Conservation (phyloP, 2,888 invertebrate species). For the Rhogogaster chlorosoma region DNA sequence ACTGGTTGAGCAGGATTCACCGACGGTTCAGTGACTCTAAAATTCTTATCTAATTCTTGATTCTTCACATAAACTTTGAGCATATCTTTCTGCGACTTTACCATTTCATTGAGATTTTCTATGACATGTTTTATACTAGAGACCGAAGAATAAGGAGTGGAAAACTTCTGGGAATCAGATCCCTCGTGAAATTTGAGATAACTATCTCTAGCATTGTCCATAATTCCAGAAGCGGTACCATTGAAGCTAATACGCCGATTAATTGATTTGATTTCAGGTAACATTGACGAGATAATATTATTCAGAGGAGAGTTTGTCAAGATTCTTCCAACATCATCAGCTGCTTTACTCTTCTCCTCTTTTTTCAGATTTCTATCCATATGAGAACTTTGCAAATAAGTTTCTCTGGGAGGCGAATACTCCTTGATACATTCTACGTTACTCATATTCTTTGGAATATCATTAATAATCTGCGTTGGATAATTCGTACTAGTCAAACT, state of each 20-base stretch:
- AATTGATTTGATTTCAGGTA: constrained; percentile 22
- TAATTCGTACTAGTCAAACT: not conserved
- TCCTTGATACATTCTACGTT: not conserved
- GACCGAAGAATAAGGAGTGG: constrained; percentile 26
- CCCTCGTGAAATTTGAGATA: not conserved
- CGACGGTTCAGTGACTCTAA: not conserved
- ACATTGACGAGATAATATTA: constrained; percentile 39
- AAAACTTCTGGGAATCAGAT: not conserved
- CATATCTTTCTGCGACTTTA: constrained; percentile 12
- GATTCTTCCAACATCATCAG: not conserved
- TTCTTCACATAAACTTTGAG: constrained; percentile 20
- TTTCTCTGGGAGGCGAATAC: not conserved
- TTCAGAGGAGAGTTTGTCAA: constrained; percentile 8
- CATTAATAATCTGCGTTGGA: not conserved
- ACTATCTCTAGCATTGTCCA: not conserved
- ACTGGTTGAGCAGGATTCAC: not conserved
- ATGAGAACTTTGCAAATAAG: not conserved
- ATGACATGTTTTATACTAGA: constrained; percentile 33
- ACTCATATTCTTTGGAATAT: not conserved
- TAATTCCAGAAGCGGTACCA: not conserved
- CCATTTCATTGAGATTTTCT: constrained; percentile 41
- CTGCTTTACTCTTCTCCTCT: not conserved
- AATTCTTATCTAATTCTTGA: constrained; percentile 22
- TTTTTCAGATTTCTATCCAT: not conserved
- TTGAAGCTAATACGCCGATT: not conserved